Conservation (phyloP, 2,113 vertebrate genomes). For the pig (Sus scrofa) region T2T-Sscrofa CM000817.6:21034001-21034500, state of each 20-base stretch:
- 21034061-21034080: not conserved
- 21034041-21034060: not conserved
- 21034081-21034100: not conserved
- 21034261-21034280: not conserved
- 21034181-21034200: not conserved
- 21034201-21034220: not conserved
- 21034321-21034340: not conserved
- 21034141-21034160: not conserved
- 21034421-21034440: not conserved
- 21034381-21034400: not conserved
- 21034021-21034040: not conserved
- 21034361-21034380: not conserved
- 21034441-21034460: constrained; percentile 38
- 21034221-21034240: not conserved
- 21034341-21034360: not conserved
- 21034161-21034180: not conserved
- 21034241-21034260: not conserved
- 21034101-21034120: not conserved
- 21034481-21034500: constrained; percentile 47
- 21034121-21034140: not conserved
- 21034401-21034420: not conserved
- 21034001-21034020: not conserved
- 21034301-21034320: not conserved
- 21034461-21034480: constrained; percentile 42
- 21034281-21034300: not conserved